These are phyloP conservation scores for Porites australiensis DNA, from an alignment of 64 coral and sea anemone species.

Conservation along the genomic window DNA sequence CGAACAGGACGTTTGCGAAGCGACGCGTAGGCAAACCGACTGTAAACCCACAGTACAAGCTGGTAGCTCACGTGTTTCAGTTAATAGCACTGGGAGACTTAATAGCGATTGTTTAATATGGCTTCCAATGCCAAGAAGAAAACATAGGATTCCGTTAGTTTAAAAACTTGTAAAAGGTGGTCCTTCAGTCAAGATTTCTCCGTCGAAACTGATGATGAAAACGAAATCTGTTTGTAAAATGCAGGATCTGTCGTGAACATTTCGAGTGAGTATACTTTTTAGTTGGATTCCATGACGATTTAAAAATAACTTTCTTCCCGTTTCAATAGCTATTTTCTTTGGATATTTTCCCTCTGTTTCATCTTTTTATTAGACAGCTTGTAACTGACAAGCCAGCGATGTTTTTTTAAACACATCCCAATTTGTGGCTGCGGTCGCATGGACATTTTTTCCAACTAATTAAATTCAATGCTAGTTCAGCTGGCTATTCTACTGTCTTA, in stretches of 20 bases:
- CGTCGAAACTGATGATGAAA: background rate
- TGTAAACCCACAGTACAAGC: too few relatives aligned
- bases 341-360: background rate
- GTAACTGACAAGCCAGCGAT: background rate
- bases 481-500: too few relatives aligned
- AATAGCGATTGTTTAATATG: too few relatives aligned
- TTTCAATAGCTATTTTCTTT: background rate
- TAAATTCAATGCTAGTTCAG: too few relatives aligned
- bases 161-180: background rate
- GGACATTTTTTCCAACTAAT: too few relatives aligned
- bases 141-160: background rate
- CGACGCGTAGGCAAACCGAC: too few relatives aligned
- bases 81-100: too few relatives aligned
- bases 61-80: too few relatives aligned
- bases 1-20: too few relatives aligned
- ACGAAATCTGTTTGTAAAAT: background rate
- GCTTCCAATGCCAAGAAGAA: too few relatives aligned
- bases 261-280: constrained; percentile 29
- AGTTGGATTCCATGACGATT: constrained; percentile 12
- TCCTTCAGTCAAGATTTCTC: background rate
- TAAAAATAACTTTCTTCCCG: constrained; percentile 19
- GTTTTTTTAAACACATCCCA: background rate
- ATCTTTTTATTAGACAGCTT: constrained; percentile 10
- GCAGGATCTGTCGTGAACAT: constrained; percentile 60
- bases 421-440: too few relatives aligned